Evolutionary conservation across 1,140 invertebrate species (phyloP), one percentile per base, ranked within the genome.

Genomic region (Epicauta chinensis): DNA sequence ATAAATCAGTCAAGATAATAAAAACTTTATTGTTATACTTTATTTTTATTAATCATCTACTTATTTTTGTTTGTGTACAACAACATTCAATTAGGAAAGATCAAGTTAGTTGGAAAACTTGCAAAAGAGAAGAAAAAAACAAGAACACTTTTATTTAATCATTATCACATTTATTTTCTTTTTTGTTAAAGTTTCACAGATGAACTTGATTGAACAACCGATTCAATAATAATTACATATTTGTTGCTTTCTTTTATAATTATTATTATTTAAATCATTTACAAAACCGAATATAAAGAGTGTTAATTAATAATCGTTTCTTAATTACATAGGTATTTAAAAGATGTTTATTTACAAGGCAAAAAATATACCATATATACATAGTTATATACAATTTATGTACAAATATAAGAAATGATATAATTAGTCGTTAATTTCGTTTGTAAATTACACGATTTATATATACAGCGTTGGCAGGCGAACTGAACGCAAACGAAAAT

Each of bases 291-390:
- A 49, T 40, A 30, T 37, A 40, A 38, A 30, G 36, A n/a, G 3
- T 49, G 31, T 34, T 15, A 23, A 23, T 49, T 34, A 49, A 49
- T 35, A 39, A 34, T 49, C 45, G 45, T 37, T 48, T 4, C 10
- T 49, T 39, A 49, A 39, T 3, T 23, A 23, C 23, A 23, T 49
- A 35, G 29, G 44, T 35, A 35, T 16, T 48, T 48, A 38, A 39
- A 49, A n/a, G 45, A 37, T n/a, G n/a, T 47, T 40, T 49, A 49
- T 49, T n/a, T 49, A 49, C 46, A 49, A 49, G 46, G 46, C 46
- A 49, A 49, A 49, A 47, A 37, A 39, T 17, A 31, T 23, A n/a
- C n/a, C n/a, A n/a, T 15, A 30, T 47, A 29, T 49, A 49, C 40
- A 40, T 32, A 49, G 7, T 38, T 40, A 14, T 49, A 49, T 49